Base-by-base conservation (phyloP, 2,888 invertebrate species). In the Nasonovia ribisnigri region DNA sequence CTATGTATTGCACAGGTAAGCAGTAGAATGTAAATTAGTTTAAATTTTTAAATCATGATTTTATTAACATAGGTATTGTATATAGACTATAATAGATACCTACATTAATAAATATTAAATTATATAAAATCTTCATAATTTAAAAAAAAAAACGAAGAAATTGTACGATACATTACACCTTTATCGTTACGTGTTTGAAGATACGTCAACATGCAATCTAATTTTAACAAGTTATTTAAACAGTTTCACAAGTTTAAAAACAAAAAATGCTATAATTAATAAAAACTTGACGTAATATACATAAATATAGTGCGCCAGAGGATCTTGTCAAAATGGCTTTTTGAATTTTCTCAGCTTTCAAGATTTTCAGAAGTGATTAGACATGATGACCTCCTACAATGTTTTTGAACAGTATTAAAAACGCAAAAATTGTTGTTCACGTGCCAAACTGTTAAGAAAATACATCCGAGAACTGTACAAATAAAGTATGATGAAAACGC, bases 291-390 rank as follows among this genome's bases (percentile, higher is more conserved):
- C 77, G 51, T 51, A 29, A 36, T 48, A 48, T 10, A 29, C 54
- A 84, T 91, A 92, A 54, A 92, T 46, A 60, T 84, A 91, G 43
- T 54, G 5, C 16, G 29, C n/a, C 20, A 42, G 36, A 26, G 36
- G 20, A 54, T 60, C 51, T 42, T 36, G 86, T 57, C 46, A 46
- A 8, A 87, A 92, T 48, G 60, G n/a, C 46, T 86, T 86, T 46
- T 86, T 60, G 86, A 60, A 86, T 86, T 84, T 91, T 57, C 86
- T 24, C 26, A 42, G 20, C 29, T 42, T 84, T 54, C 29, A 84
- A 10, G 84, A 91, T 84, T 84, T 91, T 91, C n/a, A 29, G 54
- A 91, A 91, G 84, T 84, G 91, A 91, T 91, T 54, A 67, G 90
- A 67, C 46, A 86, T 43, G 36, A 54, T 51, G 57, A 43, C 46